Evolutionary conservation across 2,888 invertebrate species (phyloP), one percentile per base, ranked within the genome.

Genomic region (Agrochola circellaris): DNA sequence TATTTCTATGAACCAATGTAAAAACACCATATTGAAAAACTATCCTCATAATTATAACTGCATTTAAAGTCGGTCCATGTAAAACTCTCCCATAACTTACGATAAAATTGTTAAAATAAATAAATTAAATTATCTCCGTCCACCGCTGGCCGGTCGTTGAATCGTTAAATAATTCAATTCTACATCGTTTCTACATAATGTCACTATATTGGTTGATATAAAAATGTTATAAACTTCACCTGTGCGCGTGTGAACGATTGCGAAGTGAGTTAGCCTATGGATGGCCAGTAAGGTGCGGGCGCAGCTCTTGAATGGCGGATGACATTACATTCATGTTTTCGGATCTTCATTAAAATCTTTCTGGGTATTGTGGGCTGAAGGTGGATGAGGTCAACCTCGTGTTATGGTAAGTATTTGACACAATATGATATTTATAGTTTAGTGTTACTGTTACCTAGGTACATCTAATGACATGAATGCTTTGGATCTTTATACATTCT

Each of bases 161-260:
- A 82, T 90, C 91, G 92, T 94, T 93, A 91, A 94, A 95, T 95
- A 94, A 95, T 94, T 95, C 93, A 94, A 95, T 95, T 94, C 91
- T 73, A 89, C 73, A 67, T 76, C 75, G 54, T 83, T 81, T 74
- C 84, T 76, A 82, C 79, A 90, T 87, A 87, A 79, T 79, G 54
- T 88, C 91, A 87, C 89, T 91, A 79, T 88, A 90, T 87, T 71
- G 81, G 80, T 83, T 81, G 45, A 75, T 79, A 83, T 78, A 83
- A 88, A 88, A 82, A 66, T 80, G 60, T 82, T 84, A 26, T 48
- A 75, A 77, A 54, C 69, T 51, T 70, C 66, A 67, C 74, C 38
- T 67, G 66, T 20, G 82, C 80, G 73, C 79, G 42, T 64, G 78
- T 75, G 79, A 78, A 75, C 48, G 83, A 83, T 86, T 42, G 83